Conservation (phyloP, 2,113 vertebrate species). For the Machaerirhynchus nigripectus region DNA sequence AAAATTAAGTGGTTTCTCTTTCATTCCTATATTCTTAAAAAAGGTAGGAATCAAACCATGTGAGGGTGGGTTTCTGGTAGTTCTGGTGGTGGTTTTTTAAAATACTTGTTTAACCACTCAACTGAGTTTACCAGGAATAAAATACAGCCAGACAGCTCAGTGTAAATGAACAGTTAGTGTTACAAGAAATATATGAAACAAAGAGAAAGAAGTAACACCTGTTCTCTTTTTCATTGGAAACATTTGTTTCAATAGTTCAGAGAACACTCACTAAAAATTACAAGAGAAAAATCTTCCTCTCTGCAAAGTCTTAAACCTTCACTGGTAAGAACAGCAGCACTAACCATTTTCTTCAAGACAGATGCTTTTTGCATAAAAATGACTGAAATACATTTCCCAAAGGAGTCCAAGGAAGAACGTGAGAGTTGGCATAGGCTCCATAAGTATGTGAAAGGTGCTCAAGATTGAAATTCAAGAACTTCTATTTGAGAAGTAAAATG, state of each 20-base stretch:
- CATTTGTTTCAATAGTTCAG: neutral
- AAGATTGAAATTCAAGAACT: neutral
- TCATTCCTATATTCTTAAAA: neutral
- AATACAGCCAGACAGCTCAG: neutral
- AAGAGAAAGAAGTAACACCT: neutral
- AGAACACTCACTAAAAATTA: neutral
- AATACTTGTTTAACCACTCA: neutral
- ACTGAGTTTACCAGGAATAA: neutral
- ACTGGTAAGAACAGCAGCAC: neutral
- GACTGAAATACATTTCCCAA: neutral
- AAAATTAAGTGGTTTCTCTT: neutral
- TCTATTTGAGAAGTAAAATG: neutral
- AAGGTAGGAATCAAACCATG: neutral
- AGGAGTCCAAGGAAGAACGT: neutral
- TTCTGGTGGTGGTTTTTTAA: neutral
- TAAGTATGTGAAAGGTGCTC: neutral
- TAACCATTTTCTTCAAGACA: neutral
- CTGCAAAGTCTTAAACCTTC: neutral
- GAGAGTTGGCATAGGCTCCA: neutral
- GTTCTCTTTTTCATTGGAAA: neutral
- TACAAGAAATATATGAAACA: neutral
- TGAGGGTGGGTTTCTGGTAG: rapidly evolving
- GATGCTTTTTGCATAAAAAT: neutral
- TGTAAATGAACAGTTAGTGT: neutral
- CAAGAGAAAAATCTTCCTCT: neutral